Evolutionary conservation across 2,888 invertebrate genomes (phyloP), one percentile per base, ranked within the genome.

Genomic region (Drosophila kokeensis): DNA sequence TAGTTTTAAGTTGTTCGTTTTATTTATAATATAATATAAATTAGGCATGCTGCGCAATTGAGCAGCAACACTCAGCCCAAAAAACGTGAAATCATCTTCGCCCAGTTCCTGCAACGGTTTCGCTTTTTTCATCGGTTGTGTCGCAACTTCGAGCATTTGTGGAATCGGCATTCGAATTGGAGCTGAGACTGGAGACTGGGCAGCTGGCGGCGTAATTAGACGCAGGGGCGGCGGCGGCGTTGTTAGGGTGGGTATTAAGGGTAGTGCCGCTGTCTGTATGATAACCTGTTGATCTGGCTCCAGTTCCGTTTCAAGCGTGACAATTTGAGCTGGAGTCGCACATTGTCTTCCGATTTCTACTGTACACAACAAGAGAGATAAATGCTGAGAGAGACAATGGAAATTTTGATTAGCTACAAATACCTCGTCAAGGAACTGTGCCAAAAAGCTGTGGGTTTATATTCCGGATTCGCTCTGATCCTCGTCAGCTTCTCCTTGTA

Each of bases 71-170:
- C 86, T 88, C 4, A 85, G 59, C 2, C 88, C 86, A 18, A 89
- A 86, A 50, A 57, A 89, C n/a, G 82, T 79, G 21, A 86, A 86
- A 58, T 86, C 90, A 52, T 86, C 88, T 27, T 88, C 90, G 15
- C 38, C 45, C 18, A 49, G 15, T 2, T 67, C 2, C 2, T 63
- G 61, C 15, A 75, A 34, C 8, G 67, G 7, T 4, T 29, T 58
- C 18, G 32, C 0, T 18, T 21, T 13, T 21, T 7, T 4, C 11
- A 21, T 18, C 6, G 63, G 27, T 8, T 30, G 1, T 11, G 55
- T 0, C 42, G 24, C 27, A 0, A 54, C 11, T 6, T 63, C 62
- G 6, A 40, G 1, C 7, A 32, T 38, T 24, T 59, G 55, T 1
- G 48, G 53, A 38, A 38, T 8, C 18, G 18, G 38, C 8, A 18